Evolutionary conservation across 2,888 invertebrate species (phyloP).

Genomic region (Drosophila recens): DNA sequence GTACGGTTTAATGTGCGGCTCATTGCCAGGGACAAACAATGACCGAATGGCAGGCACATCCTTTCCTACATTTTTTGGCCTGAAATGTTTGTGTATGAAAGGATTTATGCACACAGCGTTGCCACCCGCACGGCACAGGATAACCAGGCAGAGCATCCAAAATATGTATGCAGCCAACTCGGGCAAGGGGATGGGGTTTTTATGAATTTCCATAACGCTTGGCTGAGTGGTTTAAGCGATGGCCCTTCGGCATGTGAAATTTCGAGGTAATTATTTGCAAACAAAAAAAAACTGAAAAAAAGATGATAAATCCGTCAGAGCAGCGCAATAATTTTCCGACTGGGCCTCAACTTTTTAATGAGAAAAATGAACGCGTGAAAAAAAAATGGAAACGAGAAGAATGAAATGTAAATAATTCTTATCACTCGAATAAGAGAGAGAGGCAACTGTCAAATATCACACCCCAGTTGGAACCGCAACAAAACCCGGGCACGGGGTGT

Average conservation of each 20-base stretch:
- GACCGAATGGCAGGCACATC: slow-evolving; percentile 46
- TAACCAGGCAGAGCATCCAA: slow-evolving; percentile 46
- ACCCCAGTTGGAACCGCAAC: slow-evolving; percentile 61
- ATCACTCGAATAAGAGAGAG: slow-evolving; percentile 59
- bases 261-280: slow-evolving; percentile 75
- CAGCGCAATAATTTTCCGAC: slow-evolving; percentile 69
- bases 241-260: slow-evolving; percentile 52
- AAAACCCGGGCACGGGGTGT: slow-evolving; percentile 41
- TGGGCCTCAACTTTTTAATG: slow-evolving; percentile 74
- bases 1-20: slow-evolving; percentile 75
- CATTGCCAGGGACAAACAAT: slow-evolving; percentile 70
- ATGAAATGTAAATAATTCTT: slow-evolving; percentile 71
- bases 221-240: slow-evolving; percentile 70
- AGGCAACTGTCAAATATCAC: slow-evolving; percentile 77
- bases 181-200: slow-evolving; percentile 8
- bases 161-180: slow-evolving; percentile 55
- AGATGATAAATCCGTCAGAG: slow-evolving; percentile 48
- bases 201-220: slow-evolving; percentile 78
- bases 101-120: slow-evolving; percentile 75
- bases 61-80: slow-evolving; percentile 39
- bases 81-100: slow-evolving; percentile 59
- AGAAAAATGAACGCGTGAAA: slow-evolving; percentile 53
- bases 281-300: slow-evolving; percentile 38
- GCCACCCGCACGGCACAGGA: slow-evolving; percentile 68
- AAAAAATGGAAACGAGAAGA: slow-evolving; percentile 4